Conservation (phyloP, 2,888 invertebrate species). For the Tanypteryx hageni region DNA sequence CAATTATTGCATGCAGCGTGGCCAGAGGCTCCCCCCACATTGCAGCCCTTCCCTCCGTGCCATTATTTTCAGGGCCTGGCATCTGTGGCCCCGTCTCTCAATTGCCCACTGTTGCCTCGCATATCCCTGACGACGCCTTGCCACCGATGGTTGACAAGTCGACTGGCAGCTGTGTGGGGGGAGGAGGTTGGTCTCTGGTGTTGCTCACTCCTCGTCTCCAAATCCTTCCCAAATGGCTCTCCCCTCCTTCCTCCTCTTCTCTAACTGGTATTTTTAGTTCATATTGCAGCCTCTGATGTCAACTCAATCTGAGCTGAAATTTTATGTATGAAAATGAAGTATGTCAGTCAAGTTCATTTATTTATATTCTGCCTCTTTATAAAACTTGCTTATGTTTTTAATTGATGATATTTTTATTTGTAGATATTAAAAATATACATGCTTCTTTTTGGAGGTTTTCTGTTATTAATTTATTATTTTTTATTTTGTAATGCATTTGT, state of each 20-base stretch:
- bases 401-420: not conserved
- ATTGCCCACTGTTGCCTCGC: conserved; percentile 53
- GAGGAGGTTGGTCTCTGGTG: conserved; percentile 62
- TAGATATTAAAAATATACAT: not conserved
- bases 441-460: not conserved
- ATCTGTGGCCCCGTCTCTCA: conserved; percentile 32
- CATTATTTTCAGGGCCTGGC: conserved; percentile 53
- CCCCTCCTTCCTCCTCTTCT: not conserved
- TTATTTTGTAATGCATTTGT: not conserved
- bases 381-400: not conserved
- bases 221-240: not conserved
- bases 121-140: conserved; percentile 50
- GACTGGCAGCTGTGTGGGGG: conserved; percentile 47
- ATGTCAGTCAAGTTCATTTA: not conserved
- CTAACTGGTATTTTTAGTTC: not conserved
- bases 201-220: not conserved
- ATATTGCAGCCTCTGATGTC: not conserved
- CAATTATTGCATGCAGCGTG: not conserved
- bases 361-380: not conserved
- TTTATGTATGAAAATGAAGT: not conserved
- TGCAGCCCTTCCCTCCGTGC: conserved; percentile 11
- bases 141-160: conserved; percentile 53
- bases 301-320: not conserved
- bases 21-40: conserved; percentile 27
- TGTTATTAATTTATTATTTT: not conserved